A percentile compares a stretch with the other conserved stretches of the same genome.
Conservation (phyloP, 2,113 vertebrate species). For the Amblyopsis rosae region DNA sequence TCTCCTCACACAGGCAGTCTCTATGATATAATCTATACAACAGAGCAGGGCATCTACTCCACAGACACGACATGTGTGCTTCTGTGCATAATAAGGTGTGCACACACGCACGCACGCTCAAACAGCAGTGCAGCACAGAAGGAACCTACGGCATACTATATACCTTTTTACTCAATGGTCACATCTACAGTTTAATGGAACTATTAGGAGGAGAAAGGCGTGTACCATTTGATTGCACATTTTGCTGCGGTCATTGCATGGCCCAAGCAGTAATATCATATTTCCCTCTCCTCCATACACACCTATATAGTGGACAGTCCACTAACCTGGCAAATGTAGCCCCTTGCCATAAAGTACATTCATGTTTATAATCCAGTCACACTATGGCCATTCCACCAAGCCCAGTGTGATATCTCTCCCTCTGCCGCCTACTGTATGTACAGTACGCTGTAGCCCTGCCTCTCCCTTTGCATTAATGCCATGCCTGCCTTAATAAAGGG, state of each 20-base stretch:
- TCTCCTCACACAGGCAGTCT: conserved; percentile 45
- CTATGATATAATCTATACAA: neutral
- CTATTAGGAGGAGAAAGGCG: no score
- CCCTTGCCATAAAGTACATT: conserved; percentile 79
- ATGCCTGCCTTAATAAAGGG: conserved; percentile 79
- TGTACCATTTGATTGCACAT: neutral
- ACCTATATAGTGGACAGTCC: conserved; percentile 32
- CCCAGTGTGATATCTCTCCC: conserved; percentile 61
- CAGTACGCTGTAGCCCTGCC: conserved; percentile 9
- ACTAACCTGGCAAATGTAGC: conserved; percentile 54
- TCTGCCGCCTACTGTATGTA: no score
- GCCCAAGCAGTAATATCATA: conserved; percentile 69
- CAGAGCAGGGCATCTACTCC: conserved; percentile 12
- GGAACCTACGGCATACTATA: neutral
- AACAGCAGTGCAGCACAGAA: conserved; percentile 6
- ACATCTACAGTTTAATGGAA: no score
- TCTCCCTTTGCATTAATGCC: conserved; percentile 73
- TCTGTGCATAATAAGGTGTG: conserved; percentile 1
- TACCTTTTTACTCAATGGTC: no score
- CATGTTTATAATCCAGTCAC: conserved; percentile 86
- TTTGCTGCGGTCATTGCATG: conserved; percentile 75
- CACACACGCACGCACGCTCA: conserved; percentile 12
- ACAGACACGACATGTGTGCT: conserved; percentile 6
- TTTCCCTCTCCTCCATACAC: conserved; percentile 42
- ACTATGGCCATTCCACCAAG: conserved; percentile 80